These are phyloP conservation scores for Trachelus stipa DNA, from an alignment of 2,888 invertebrate species.

Conservation along the genomic window DNA sequence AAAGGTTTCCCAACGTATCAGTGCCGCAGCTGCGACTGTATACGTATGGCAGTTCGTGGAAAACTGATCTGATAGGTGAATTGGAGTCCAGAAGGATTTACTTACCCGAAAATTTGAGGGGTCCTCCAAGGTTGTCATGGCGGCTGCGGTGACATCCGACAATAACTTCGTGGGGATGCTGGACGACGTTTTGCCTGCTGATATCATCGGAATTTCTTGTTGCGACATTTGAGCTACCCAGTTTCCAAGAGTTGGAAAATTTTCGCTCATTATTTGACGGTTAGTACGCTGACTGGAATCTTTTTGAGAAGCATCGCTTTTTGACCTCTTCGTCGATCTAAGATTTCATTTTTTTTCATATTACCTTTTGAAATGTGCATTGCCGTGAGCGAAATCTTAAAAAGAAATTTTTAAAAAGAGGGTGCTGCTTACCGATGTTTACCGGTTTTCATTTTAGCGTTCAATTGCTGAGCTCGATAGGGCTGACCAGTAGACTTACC, in stretches of 20 bases:
- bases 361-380: background rate
- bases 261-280: constrained; percentile 41
- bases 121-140: background rate
- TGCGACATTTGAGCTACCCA: constrained; percentile 48
- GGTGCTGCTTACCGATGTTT: background rate
- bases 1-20: no score
- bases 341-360: background rate
- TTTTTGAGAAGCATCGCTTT: background rate
- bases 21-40: no score
- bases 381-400: background rate
- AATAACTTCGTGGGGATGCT: background rate
- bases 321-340: background rate
- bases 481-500: background rate
- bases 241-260: constrained; percentile 56
- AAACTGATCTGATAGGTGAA: background rate
- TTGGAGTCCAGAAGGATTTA: background rate
- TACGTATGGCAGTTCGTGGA: background rate
- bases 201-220: background rate
- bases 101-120: background rate
- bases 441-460: background rate
- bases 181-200: background rate
- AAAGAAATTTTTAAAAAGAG: background rate
- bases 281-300: background rate
- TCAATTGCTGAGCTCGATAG: background rate
- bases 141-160: background rate